phyloP scores from a whole-genome alignment of 2,888 invertebrate genomes.

The Ichneumoninae sp. region DNA sequence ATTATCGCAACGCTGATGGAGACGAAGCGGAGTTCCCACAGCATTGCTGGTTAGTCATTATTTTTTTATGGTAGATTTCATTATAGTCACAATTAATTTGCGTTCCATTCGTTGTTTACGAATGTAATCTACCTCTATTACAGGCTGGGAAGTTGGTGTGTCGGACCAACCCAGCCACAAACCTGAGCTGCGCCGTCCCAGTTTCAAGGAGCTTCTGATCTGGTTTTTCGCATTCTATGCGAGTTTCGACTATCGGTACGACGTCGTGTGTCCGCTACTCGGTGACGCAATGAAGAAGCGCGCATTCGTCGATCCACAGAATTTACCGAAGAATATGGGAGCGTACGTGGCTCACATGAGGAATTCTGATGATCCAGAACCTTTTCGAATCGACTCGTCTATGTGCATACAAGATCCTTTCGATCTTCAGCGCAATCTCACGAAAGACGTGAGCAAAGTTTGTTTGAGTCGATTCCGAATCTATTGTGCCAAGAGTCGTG shows the following conservation, averaged over 20 bases:
- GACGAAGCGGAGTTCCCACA: constrained; percentile 23
- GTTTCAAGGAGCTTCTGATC: constrained; percentile 76
- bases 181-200: neutral
- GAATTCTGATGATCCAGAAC: constrained; percentile 72
- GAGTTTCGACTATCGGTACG: constrained; percentile 82
- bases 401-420: constrained; percentile 88
- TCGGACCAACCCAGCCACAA: constrained; percentile 27
- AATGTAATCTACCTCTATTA: constrained; percentile 50
- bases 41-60: constrained; percentile 14
- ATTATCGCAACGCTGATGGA: constrained; percentile 79
- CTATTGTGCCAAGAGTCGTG: constrained; percentile 56
- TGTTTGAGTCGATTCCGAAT: constrained; percentile 49
- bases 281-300: constrained; percentile 83
- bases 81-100: neutral
- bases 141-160: constrained; percentile 75
- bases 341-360: constrained; percentile 80
- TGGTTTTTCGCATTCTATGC: constrained; percentile 84
- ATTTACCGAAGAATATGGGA: constrained; percentile 83
- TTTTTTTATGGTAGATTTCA: neutral
- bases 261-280: constrained; percentile 84
- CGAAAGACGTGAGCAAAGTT: constrained; percentile 83
- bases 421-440: constrained; percentile 87
- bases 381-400: constrained; percentile 81
- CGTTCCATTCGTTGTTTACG: neutral
- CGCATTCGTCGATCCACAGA: constrained; percentile 78